phyloP scores from a whole-genome alignment of 2,797 vertebrate genomes.

The Parambassis ranga region DNA sequence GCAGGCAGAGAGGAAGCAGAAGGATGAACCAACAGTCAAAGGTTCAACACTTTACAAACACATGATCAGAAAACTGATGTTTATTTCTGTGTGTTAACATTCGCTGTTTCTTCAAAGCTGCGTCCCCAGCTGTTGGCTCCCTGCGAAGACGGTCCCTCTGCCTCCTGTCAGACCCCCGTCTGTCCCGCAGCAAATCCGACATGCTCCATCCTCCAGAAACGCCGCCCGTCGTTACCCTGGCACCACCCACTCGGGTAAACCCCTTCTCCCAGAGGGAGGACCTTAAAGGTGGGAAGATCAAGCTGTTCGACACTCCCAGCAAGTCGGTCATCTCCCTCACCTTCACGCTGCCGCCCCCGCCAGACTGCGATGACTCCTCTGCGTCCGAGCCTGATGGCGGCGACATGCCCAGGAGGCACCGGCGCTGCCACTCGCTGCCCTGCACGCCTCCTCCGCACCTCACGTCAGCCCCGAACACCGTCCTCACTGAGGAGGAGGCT shows the following conservation, averaged over 20 bases:
- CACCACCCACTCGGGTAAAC: constrained; percentile 83
- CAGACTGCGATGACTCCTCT: constrained; percentile 63
- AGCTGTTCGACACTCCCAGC: constrained; percentile 93
- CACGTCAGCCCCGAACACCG: constrained; percentile 54
- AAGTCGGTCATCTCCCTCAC: constrained; percentile 90
- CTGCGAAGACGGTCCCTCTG: constrained; percentile 64
- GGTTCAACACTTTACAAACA: constrained; percentile 36
- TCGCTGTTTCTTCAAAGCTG: not conserved
- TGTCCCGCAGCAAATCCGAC: constrained; percentile 89
- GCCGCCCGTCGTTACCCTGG: constrained; percentile 27
- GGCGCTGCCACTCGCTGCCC: constrained; percentile 89
- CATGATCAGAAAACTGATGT: fast-evolving
- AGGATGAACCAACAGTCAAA: constrained; percentile 33
- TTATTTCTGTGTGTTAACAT: not conserved
- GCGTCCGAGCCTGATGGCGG: constrained; percentile 62
- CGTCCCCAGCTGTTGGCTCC: constrained; percentile 1
- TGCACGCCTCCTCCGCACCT: constrained; percentile 85
- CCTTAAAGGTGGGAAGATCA: constrained; percentile 94
- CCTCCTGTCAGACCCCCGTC: constrained; percentile 75
- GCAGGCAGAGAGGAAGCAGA: constrained; percentile 43
- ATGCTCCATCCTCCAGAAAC: constrained; percentile 75
- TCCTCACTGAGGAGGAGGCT: constrained; percentile 31
- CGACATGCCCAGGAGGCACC: constrained; percentile 58
- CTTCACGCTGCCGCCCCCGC: constrained; percentile 84
- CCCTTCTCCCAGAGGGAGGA: constrained; percentile 95